Percentiles rank a stretch among this genome's conserved stretches.
phyloP scores from a whole-genome alignment of 2,113 vertebrate genomes.

The Nycticorax nycticorax region DNA sequence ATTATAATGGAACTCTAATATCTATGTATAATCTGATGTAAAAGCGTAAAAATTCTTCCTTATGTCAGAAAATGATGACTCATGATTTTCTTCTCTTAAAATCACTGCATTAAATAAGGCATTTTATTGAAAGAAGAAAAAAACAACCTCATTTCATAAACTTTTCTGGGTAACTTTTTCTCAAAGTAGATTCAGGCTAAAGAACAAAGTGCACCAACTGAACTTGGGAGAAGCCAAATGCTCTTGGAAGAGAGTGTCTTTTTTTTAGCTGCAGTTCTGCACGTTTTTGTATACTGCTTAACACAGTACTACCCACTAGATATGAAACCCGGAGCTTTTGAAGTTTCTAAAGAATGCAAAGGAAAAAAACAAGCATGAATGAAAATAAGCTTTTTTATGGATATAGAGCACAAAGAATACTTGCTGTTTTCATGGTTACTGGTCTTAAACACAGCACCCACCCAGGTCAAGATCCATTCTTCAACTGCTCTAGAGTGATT shows the following conservation, averaged over 20 bases:
- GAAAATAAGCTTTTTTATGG: neutral
- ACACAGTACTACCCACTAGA: neutral
- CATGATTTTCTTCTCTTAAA: neutral
- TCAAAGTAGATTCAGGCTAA: neutral
- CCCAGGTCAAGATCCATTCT: constrained; percentile 45
- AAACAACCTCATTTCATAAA: neutral
- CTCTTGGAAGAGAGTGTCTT: neutral
- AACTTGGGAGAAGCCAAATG: neutral
- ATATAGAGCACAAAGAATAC: neutral
- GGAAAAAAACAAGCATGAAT: neutral
- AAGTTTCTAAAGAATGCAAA: neutral
- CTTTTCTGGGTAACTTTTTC: neutral
- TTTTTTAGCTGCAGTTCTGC: neutral
- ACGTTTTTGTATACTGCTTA: neutral
- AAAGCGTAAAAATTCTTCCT: neutral
- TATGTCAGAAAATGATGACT: neutral
- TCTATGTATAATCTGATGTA: neutral
- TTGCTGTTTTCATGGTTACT: constrained; percentile 46
- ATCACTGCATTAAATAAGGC: neutral
- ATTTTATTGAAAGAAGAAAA: neutral
- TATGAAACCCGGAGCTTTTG: neutral
- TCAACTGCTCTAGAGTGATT: constrained; percentile 39
- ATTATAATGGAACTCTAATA: neutral
- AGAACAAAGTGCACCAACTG: neutral
- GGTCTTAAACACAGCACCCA: constrained; percentile 28